phyloP scores from a whole-genome alignment of 2,113 vertebrate genomes.

The Epinephelus cyanopodus region DNA sequence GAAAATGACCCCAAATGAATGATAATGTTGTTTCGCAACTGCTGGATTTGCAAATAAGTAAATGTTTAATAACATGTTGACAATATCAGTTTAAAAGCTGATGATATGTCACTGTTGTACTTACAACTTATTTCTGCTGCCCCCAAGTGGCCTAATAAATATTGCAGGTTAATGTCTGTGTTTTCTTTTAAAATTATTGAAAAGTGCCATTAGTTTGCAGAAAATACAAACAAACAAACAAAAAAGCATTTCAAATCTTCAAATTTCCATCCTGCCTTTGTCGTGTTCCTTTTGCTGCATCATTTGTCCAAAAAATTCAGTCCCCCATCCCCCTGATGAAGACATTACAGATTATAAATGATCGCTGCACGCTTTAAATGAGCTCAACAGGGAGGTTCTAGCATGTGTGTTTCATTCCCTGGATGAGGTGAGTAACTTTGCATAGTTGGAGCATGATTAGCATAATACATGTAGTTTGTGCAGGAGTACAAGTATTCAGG shows the following conservation, averaged over 20 bases:
- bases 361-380: conserved; percentile 1
- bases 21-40: too few relatives aligned
- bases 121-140: background rate
- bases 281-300: background rate
- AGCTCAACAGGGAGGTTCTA: conserved; percentile 1
- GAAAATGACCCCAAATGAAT: too few relatives aligned
- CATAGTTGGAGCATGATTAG: conserved; percentile 37
- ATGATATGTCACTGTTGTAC: background rate
- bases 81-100: background rate
- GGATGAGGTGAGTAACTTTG: conserved; percentile 31
- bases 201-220: background rate
- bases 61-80: background rate
- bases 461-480: conserved; percentile 48
- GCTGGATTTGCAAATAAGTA: background rate
- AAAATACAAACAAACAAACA: background rate
- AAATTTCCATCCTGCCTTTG: background rate
- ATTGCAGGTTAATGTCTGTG: background rate
- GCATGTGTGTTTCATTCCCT: conserved; percentile 27
- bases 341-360: background rate
- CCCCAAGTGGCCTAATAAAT: background rate
- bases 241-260: background rate
- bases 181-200: too few relatives aligned
- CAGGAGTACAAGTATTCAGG: conserved; percentile 11
- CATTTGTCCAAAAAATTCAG: background rate
- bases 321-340: background rate